Evolutionary conservation across 2,797 vertebrate genomes (phyloP), one percentile per base, ranked within the genome.

Genomic region (Lagorchestes hirsutus): DNA sequence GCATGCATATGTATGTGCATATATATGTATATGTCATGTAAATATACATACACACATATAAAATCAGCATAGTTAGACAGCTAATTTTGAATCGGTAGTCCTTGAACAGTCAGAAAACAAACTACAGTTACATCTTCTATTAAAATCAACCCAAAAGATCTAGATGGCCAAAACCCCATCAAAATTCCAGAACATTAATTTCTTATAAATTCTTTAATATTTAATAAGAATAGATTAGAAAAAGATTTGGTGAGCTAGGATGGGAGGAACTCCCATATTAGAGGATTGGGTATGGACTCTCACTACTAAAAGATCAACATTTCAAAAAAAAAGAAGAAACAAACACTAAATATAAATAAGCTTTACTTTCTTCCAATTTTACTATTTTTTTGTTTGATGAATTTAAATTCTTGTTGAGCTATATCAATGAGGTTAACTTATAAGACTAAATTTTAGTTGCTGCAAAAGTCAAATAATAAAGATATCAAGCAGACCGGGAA

Each of bases 341-440:
- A 93, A 52, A 92, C 50, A 93, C 34, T 87, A 74, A 90, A 93
- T 24, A 91, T 11, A 96, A 50, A n/a, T 54, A 29, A 90, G 16
- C 59, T 94, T 28, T 92, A 55, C 52, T 92, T 96, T 93, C 92
- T 93, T 93, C 94, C 82, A 95, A 91, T 54, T 74, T 27, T 96
- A 92, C 67, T 34, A 90, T 40, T 82, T 94, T 93, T 92, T 46
- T 95, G 24, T 34, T 93, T 94, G n/a, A 92, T 18, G 46, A 52
- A n/a, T 46, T 55, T 67, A 31, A 57, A 56, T 31, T 52, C 54
- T 8, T 94, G 24, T 55, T 56, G 93, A 90, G 56, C 24, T 74
- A 90, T 55, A 46, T 40, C 90, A 93, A 93, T n/a, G 52, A 92
- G 93, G 92, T 94, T 91, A 95, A 54, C 90, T 59, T 90, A 56